These are phyloP conservation scores for Gerris lacustris DNA, from an alignment of 2,888 invertebrate genomes.

Conservation along the genomic window DNA sequence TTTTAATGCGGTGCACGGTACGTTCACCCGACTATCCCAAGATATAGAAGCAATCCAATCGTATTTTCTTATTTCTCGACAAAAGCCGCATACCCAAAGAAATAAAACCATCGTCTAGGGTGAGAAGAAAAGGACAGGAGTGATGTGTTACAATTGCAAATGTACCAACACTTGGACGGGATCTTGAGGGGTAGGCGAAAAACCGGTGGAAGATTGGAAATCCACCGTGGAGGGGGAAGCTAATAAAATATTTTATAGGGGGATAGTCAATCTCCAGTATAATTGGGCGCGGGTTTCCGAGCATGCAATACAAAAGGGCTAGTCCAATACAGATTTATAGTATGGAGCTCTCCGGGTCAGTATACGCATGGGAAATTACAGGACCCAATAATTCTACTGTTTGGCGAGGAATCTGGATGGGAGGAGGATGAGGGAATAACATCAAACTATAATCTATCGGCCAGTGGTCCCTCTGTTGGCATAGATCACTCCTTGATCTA, in stretches of 20 bases:
- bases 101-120: not conserved
- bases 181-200: not conserved
- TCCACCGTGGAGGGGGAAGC: not conserved
- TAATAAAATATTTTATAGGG: conserved; percentile 5
- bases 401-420: not conserved
- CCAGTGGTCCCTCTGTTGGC: not conserved
- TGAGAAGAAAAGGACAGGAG: not conserved
- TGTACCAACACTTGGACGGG: not conserved
- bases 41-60: no score
- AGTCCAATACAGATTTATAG: not conserved
- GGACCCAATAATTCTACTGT: not conserved
- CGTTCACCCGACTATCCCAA: no score
- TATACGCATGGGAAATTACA: conserved; percentile 5
- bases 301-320: not conserved
- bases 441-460: not conserved
- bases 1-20: no score
- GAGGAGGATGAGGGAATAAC: not conserved
- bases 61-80: no score
- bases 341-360: not conserved
- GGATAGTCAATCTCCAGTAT: not conserved
- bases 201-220: not conserved
- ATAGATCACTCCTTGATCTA: not conserved
- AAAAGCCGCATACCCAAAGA: no score
- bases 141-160: not conserved
- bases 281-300: not conserved